Evolutionary conservation across 2,888 invertebrate species (phyloP), one percentile per base, ranked within the genome.

Genomic region (Lithophane socia): DNA sequence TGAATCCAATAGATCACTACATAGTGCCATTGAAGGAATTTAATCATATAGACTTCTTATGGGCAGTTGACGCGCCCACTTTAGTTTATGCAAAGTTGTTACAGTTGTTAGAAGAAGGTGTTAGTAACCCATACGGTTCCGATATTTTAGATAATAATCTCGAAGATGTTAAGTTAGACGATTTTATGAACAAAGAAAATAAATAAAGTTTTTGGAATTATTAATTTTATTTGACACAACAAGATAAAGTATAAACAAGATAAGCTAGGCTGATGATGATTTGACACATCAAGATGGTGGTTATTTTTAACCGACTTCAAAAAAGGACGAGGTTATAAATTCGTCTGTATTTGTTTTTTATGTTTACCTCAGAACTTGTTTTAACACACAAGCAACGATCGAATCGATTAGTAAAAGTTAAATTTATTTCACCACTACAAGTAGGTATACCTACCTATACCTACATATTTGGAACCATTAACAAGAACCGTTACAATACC

Each of bases 31-130:
- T 97, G 69, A 94, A 97, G 65, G 95, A 97, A 73, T 98, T 98
- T 89, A 98, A 98, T 91, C 98, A 98, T 87, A 94, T 98, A 21
- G 98, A 98, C 91, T 98, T 98, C 89, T 87, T 98, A 13, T 98
- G 97, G 96, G 98, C 97, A 0, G 96, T 96, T 18, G 97, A 98
- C 88, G 98, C 97, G 0, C 96, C 97, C 0, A 94, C 93, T 80
- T 92, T 98, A 16, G 97, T 98, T 7, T 98, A 98, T 88, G 77
- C 93, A 0, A 96, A 94, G 76, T 82, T 97, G 29, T 86, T 97
- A 37, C 90, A 95, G 47, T 87, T 97, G 37, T 90, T 97, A 88
- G 93, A 94, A 68, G 95, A 94, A 80, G 94, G 94, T 18, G 88
- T 89, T 7, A 90, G 85, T 67, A 89, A 82, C 29, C 73, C 84